These are phyloP conservation scores for Alcedo atthis DNA, from an alignment of 2,797 vertebrate genomes.

Conservation along the genomic window DNA sequence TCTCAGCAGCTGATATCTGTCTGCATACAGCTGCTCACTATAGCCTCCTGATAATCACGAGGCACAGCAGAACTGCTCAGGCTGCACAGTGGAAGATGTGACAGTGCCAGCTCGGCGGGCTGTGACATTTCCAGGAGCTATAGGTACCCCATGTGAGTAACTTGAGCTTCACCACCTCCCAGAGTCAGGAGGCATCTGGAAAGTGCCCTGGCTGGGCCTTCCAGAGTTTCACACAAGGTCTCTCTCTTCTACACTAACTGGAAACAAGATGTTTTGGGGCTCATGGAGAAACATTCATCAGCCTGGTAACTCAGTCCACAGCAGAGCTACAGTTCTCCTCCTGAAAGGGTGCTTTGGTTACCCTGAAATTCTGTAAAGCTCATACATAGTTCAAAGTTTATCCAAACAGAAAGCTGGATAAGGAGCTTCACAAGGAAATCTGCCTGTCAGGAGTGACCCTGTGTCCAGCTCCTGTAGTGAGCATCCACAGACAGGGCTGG, in stretches of 20 bases:
- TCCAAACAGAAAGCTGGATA: not conserved
- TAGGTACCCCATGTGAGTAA: not conserved
- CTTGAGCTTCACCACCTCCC: not conserved
- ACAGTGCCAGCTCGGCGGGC: not conserved
- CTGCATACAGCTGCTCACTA: rapidly evolving
- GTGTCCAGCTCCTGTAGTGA: not conserved
- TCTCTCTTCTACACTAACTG: not conserved
- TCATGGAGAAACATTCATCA: not conserved
- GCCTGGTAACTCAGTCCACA: not conserved
- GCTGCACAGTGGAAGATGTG: rapidly evolving
- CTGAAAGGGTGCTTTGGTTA: not conserved
- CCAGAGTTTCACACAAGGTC: not conserved
- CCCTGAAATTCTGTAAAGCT: not conserved
- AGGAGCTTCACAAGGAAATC: not conserved
- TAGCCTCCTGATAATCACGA: rapidly evolving
- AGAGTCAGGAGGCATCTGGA: rapidly evolving
- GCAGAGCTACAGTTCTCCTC: not conserved
- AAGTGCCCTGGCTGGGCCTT: not conserved
- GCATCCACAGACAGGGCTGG: not conserved
- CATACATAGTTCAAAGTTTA: not conserved
- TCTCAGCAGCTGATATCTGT: not conserved
- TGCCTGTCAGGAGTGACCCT: not conserved
- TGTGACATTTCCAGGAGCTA: not conserved
- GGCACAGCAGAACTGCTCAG: rapidly evolving
- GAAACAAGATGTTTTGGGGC: not conserved